These are phyloP conservation scores for Ophonus ardosiacus DNA, from an alignment of 2,888 invertebrate genomes.

Conservation along the genomic window DNA sequence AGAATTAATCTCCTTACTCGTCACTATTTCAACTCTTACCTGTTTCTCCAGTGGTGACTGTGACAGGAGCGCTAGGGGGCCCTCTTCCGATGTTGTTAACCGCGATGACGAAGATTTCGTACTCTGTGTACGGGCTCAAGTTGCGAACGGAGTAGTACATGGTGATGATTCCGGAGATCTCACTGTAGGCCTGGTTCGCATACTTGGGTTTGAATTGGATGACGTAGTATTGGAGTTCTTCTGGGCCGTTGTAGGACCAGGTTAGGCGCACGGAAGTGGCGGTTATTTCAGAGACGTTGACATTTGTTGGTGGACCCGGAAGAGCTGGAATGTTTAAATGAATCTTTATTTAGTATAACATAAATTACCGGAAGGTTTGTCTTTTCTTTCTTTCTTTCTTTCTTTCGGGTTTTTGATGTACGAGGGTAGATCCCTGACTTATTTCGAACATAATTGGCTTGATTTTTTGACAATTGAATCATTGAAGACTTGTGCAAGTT, in stretches of 20 bases:
- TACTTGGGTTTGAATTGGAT: slow-evolving; percentile 98
- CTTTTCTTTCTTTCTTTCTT: no score
- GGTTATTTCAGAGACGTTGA: slow-evolving; percentile 94
- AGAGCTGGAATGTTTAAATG: slow-evolving; percentile 84
- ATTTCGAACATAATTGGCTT: no score
- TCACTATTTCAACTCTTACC: slow-evolving; percentile 79
- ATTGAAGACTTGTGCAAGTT: no score
- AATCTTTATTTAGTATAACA: no score
- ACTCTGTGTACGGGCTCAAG: slow-evolving; percentile 95
- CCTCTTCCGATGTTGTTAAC: slow-evolving; percentile 97
- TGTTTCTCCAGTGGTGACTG: slow-evolving; percentile 97
- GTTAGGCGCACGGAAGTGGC: slow-evolving; percentile 94
- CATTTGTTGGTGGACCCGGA: slow-evolving; percentile 93
- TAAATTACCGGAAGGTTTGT: no score
- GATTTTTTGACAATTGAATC: no score
- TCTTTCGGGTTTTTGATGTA: no score
- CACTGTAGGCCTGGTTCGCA: slow-evolving; percentile 93
- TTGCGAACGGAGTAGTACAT: slow-evolving; percentile 94
- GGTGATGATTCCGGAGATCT: slow-evolving; percentile 94
- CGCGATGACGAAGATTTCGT: slow-evolving; percentile 97
- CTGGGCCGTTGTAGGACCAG: slow-evolving; percentile 94
- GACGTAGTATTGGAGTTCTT: slow-evolving; percentile 96
- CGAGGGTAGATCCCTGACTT: no score
- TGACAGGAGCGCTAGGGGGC: slow-evolving; percentile 90
- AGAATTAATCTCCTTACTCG: not conserved